These are phyloP conservation scores for Acrobasis suavella DNA, from an alignment of 2,888 invertebrate species.

Conservation along the genomic window DNA sequence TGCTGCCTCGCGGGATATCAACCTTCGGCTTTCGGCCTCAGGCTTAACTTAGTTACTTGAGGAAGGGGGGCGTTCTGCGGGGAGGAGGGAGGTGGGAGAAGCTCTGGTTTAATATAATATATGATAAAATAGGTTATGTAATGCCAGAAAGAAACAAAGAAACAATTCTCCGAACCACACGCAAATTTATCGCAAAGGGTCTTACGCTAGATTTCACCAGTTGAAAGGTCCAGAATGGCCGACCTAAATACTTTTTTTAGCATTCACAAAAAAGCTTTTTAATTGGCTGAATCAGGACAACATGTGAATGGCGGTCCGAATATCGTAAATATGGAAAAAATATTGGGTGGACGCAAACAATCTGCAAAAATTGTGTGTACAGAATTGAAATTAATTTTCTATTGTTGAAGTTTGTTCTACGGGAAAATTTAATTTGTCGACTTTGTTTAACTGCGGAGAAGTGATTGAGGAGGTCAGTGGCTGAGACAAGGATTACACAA, in stretches of 20 bases:
- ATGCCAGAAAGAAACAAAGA: not conserved
- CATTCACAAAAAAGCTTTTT: conserved; percentile 14
- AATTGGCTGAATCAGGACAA: conserved; percentile 12
- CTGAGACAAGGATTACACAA: too few species aligned
- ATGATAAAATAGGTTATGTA: too few species aligned
- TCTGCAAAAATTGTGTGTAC: conserved; percentile 1
- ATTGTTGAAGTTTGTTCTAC: not conserved
- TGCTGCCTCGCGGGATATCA: too few species aligned
- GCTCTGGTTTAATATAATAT: too few species aligned
- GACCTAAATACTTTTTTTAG: conserved; percentile 15
- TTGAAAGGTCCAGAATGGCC: not conserved
- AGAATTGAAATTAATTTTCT: not conserved
- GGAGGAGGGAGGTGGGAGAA: too few species aligned
- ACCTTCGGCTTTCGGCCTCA: too few species aligned
- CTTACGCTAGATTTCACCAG: conserved; percentile 7
- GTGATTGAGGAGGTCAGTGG: too few species aligned
- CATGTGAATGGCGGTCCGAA: conserved; percentile 11
- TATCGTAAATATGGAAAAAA: conserved; percentile 4
- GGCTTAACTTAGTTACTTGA: too few species aligned
- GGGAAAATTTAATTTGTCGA: not conserved
- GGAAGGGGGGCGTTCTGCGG: too few species aligned
- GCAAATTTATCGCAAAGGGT: not conserved
- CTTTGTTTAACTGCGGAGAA: too few species aligned
- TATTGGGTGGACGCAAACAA: not conserved
- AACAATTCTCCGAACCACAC: not conserved